phyloP scores from a whole-genome alignment of 2,113 vertebrate genomes.

The Numida meleagris region DNA sequence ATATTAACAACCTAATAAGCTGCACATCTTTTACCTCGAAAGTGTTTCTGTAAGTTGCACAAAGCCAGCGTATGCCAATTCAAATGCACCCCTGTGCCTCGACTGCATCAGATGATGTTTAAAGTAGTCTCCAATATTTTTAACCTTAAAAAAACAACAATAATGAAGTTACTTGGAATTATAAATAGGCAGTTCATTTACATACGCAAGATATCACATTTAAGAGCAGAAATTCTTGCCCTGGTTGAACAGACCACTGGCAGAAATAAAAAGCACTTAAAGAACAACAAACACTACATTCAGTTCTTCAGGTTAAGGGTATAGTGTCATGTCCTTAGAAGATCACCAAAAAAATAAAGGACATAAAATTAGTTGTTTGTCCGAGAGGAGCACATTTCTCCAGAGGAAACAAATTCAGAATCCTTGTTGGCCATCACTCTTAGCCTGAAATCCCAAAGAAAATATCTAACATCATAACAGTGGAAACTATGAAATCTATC shows the following conservation, averaged over 20 bases:
- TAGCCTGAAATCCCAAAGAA: neutral
- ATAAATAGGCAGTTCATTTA: neutral
- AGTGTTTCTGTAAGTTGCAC: slow-evolving; percentile 92
- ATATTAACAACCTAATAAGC: neutral
- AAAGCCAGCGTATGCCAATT: slow-evolving; percentile 96
- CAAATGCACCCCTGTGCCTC: slow-evolving; percentile 96
- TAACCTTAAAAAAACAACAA: slow-evolving; percentile 79
- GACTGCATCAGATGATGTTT: slow-evolving; percentile 94
- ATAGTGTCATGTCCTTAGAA: neutral
- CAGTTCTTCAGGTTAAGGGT: neutral
- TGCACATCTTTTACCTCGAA: slow-evolving; percentile 82
- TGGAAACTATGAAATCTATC: no score
- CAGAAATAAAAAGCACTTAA: neutral
- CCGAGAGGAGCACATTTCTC: neutral
- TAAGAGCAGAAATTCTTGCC: neutral
- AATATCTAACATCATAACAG: neutral
- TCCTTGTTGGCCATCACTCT: neutral
- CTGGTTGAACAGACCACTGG: neutral
- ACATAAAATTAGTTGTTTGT: neutral
- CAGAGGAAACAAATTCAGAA: neutral
- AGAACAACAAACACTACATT: neutral
- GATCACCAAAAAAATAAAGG: neutral
- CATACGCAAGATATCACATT: neutral
- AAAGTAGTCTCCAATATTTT: slow-evolving; percentile 92
- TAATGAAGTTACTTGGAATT: neutral